Evolutionary conservation across 2,113 vertebrate species (phyloP).

Genomic region (Malurus melanocephalus): DNA sequence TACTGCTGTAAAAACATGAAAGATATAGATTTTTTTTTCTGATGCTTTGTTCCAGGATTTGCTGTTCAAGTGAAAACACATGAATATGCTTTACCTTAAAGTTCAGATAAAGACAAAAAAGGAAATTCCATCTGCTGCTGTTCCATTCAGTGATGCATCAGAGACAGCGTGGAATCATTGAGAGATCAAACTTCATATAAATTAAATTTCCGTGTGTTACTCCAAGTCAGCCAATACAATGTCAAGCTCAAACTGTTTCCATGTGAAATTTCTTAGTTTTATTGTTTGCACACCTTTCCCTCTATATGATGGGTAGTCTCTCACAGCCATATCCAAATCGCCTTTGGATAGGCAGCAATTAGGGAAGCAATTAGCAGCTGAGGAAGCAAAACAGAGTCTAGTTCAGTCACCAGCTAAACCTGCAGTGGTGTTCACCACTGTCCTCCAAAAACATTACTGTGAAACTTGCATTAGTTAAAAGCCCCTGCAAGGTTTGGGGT

Average conservation of each 20-base stretch:
- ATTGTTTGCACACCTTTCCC: neutral
- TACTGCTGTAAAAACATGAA: neutral
- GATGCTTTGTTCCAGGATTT: conserved; percentile 12
- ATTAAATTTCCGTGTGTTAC: neutral
- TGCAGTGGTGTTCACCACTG: neutral
- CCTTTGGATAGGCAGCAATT: neutral
- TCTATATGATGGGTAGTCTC: neutral
- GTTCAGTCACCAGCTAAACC: neutral
- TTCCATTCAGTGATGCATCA: neutral
- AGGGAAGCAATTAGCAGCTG: neutral
- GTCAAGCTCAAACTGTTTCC: neutral
- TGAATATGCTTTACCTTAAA: neutral
- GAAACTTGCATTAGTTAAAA: neutral
- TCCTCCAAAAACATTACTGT: neutral
- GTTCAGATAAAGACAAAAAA: neutral
- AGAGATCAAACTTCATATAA: neutral
- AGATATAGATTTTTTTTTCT: neutral
- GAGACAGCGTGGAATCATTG: neutral
- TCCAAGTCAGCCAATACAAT: neutral
- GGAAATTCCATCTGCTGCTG: neutral
- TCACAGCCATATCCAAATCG: neutral
- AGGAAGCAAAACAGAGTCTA: neutral
- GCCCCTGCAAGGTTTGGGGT: neutral
- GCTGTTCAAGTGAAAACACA: neutral
- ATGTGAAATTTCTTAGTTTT: neutral